Conservation (phyloP, 2,797 vertebrate genomes). For the Chrosomus eos region DNA sequence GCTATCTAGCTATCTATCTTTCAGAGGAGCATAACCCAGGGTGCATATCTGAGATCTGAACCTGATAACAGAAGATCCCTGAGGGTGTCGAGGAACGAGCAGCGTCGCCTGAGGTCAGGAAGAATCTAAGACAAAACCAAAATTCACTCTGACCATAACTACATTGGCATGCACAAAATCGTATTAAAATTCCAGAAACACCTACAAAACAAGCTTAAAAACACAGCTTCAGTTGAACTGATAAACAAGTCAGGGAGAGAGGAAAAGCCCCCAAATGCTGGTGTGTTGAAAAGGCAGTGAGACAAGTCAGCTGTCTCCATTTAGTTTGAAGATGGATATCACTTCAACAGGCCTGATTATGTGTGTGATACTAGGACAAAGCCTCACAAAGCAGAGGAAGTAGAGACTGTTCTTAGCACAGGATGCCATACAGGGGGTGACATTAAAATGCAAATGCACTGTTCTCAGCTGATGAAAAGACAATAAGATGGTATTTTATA, state of each 20-base stretch:
- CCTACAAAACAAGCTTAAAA: background rate
- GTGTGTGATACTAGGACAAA: constrained; percentile 16
- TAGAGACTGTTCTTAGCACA: background rate
- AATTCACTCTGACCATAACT: background rate
- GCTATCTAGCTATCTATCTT: background rate
- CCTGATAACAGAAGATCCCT: constrained; percentile 5
- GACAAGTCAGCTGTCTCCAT: background rate
- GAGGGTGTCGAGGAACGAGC: background rate
- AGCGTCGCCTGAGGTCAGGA: background rate
- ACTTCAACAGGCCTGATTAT: background rate
- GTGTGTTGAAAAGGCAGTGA: background rate
- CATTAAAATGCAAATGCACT: background rate
- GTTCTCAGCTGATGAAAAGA: constrained; percentile 20
- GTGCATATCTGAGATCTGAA: constrained; percentile 1
- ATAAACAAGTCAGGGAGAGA: background rate
- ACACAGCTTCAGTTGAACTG: too few relatives aligned
- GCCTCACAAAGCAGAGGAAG: constrained; percentile 19
- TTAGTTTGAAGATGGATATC: constrained; percentile 28
- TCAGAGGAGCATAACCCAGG: background rate
- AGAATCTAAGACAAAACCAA: background rate
- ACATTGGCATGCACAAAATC: background rate
- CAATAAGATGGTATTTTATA: background rate
- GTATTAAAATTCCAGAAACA: background rate
- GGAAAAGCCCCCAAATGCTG: background rate
- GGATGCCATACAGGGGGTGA: constrained; percentile 21